A percentile compares a stretch with the other conserved stretches of the same genome.
Evolutionary conservation across 2,113 vertebrate species (phyloP).

Genomic region (Anguilla rostrata): DNA sequence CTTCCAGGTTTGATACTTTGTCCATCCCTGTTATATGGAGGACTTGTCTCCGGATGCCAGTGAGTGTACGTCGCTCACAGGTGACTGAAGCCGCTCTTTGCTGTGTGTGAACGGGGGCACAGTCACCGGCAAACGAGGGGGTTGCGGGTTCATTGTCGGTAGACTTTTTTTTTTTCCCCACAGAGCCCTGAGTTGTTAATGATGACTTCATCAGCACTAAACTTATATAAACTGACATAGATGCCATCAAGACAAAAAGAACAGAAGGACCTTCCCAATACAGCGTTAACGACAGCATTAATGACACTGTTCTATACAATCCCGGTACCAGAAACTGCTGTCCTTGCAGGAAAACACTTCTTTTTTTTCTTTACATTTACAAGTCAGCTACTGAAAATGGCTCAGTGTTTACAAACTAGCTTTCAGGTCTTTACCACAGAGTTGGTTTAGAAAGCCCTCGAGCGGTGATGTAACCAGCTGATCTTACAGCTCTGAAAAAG

Average conservation of each 20-base stretch:
- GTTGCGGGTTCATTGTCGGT: no score
- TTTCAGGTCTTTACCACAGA: background rate
- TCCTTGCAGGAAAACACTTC: conserved; percentile 35
- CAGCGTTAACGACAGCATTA: background rate
- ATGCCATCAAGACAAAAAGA: background rate
- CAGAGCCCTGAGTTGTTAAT: no score
- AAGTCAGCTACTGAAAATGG: conserved; percentile 43
- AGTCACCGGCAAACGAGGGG: no score
- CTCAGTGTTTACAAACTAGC: conserved; percentile 45
- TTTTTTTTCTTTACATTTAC: conserved; percentile 34
- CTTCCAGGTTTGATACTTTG: no score
- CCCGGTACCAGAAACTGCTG: background rate
- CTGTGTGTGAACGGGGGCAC: no score
- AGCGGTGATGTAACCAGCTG: background rate
- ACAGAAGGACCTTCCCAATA: background rate
- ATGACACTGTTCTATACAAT: background rate
- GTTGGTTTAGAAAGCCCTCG: background rate
- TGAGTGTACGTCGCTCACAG: no score
- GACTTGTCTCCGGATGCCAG: no score
- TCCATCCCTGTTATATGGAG: no score
- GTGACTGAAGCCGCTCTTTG: no score
- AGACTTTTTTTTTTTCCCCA: no score
- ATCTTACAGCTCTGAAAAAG: background rate
- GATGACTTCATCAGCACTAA: no score
- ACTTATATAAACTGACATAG: no score